Percentiles rank a stretch among this genome's conserved stretches.
Conservation (phyloP, 2,113 vertebrate genomes). For the Phainopepla nitens region DNA sequence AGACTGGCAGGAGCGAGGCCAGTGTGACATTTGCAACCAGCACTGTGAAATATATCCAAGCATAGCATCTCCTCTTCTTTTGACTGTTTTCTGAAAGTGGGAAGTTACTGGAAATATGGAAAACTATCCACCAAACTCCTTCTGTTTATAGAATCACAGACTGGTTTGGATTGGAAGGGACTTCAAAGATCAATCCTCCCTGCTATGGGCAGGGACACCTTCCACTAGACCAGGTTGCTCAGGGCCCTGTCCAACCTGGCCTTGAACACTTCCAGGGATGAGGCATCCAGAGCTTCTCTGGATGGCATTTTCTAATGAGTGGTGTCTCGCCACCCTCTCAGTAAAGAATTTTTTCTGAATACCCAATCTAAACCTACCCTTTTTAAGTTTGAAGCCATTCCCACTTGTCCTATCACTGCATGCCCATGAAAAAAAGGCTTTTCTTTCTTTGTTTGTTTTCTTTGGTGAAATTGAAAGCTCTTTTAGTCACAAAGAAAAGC, state of each 20-base stretch:
- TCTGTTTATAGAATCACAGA: neutral
- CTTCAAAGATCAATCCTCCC: neutral
- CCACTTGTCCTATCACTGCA: neutral
- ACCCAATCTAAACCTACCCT: neutral
- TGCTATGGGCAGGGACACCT: neutral
- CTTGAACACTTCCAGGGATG: neutral
- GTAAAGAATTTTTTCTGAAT: neutral
- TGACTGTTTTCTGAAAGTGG: neutral
- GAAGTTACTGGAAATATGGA: neutral
- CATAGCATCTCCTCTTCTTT: neutral
- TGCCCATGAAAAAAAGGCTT: neutral
- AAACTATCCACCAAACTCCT: neutral
- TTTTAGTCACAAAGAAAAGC: neutral
- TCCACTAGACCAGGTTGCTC: neutral
- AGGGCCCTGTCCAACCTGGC: neutral
- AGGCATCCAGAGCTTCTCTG: neutral
- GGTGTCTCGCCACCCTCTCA: neutral
- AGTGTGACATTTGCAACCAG: accelerated
- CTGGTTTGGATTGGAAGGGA: neutral
- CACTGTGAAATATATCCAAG: neutral
- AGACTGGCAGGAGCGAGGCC: neutral
- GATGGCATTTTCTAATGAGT: too few relatives aligned
- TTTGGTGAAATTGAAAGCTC: neutral
- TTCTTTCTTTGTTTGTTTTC: neutral
- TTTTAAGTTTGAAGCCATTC: neutral